Conservation (phyloP, 2,113 vertebrate species). For the Alouatta palliata region DNA sequence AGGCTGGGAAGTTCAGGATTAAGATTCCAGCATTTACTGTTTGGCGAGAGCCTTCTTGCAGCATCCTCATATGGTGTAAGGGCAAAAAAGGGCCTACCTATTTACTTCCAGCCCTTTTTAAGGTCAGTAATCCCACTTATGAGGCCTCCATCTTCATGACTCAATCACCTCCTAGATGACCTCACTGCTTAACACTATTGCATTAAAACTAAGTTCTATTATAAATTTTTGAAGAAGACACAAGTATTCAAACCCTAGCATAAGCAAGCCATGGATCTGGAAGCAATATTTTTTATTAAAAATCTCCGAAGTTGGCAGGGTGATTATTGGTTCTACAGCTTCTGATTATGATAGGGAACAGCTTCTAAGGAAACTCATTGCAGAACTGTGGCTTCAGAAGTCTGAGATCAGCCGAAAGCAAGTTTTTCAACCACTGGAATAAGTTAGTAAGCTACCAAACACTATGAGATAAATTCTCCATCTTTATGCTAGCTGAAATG, state of each 20-base stretch:
- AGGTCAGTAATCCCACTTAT: neutral
- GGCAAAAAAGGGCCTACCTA: neutral
- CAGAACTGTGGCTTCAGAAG: neutral
- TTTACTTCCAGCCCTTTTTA: neutral
- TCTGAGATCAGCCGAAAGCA: neutral
- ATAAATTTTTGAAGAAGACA: neutral
- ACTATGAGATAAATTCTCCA: neutral
- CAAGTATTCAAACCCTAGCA: neutral
- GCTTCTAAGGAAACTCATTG: neutral
- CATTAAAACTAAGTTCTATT: neutral
- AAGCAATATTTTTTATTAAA: neutral
- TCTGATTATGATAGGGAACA: neutral
- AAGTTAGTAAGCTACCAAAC: neutral
- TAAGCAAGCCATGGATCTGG: neutral
- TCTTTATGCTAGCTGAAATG: neutral
- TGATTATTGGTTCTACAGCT: neutral
- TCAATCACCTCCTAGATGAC: neutral
- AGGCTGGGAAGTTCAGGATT: neutral
- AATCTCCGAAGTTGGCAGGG: neutral
- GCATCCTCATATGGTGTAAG: neutral
- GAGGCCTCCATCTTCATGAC: neutral
- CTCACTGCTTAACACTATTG: neutral
- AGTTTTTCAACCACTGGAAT: neutral
- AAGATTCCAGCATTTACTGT: accelerated
- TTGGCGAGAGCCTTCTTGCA: neutral